phyloP scores from a whole-genome alignment of 2,113 vertebrate genomes.

The Dascyllus trimaculatus region DNA sequence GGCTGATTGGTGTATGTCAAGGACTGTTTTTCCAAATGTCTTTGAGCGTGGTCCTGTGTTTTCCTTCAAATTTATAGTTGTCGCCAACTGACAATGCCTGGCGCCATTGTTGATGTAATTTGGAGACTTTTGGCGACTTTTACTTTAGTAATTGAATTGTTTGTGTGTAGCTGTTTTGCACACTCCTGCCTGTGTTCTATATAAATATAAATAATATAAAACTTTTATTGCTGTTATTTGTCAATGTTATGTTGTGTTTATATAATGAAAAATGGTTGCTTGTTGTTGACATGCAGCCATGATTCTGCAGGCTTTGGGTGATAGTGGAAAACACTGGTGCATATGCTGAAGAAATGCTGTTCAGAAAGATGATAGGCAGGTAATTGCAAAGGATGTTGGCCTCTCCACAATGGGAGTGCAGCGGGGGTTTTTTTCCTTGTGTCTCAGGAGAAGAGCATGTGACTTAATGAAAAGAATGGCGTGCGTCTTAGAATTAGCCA shows the following conservation, averaged over 20 bases:
- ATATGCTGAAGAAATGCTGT: constrained; percentile 3
- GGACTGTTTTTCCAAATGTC: background rate
- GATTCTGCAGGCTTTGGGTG: background rate
- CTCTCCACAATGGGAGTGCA: background rate
- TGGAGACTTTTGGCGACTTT: constrained; percentile 7
- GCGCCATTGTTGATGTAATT: background rate
- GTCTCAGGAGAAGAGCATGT: constrained; percentile 21
- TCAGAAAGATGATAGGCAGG: constrained; percentile 12
- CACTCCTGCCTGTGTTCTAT: background rate
- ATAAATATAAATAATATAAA: background rate
- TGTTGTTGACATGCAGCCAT: background rate
- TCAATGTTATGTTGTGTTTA: background rate
- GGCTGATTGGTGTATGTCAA: background rate
- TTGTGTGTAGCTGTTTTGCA: constrained; percentile 3
- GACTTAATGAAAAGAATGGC: constrained; percentile 35
- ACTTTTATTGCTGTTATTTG: background rate
- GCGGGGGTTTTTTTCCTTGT: background rate
- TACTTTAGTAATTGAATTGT: background rate
- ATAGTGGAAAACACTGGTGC: background rate
- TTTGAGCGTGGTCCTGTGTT: background rate
- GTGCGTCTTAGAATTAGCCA: constrained; percentile 28
- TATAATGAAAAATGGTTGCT: constrained; percentile 6
- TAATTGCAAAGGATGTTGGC: constrained; percentile 10
- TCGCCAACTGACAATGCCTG: background rate
- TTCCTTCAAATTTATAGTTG: background rate